Evolutionary conservation across 2,113 vertebrate species (phyloP).

Genomic region (Pavo muticus): DNA sequence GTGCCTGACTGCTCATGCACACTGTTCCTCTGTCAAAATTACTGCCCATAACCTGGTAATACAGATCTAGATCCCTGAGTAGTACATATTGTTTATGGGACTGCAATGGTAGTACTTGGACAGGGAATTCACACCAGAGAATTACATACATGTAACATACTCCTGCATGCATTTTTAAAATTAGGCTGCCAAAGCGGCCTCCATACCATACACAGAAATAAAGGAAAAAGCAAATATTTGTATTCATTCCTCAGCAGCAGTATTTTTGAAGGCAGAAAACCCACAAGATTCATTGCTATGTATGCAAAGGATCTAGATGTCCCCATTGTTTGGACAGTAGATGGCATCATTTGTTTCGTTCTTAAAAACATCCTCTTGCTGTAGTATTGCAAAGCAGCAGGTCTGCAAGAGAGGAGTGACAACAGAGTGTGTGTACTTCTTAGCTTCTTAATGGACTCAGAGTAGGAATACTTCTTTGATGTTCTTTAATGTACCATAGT

Average conservation of each 20-base stretch:
- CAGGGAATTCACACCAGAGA: neutral
- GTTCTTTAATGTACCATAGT: neutral
- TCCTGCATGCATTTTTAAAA: neutral
- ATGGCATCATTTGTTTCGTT: constrained; percentile 48
- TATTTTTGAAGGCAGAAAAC: neutral
- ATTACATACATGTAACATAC: neutral
- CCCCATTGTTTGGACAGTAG: constrained; percentile 13
- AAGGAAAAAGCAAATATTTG: neutral
- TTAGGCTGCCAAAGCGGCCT: neutral
- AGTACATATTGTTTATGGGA: neutral
- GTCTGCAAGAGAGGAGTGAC: neutral
- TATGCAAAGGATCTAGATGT: accelerated
- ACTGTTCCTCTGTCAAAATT: neutral
- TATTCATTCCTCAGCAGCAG: accelerated
- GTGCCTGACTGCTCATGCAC: neutral
- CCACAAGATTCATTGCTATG: accelerated
- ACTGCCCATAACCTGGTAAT: neutral
- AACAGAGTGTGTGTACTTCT: neutral
- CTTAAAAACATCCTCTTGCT: neutral
- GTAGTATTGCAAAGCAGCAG: neutral
- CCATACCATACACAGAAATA: neutral
- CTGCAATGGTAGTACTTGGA: neutral
- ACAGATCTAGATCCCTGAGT: neutral
- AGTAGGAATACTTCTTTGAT: neutral
- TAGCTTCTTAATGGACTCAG: neutral